phyloP scores from a whole-genome alignment of 2,888 invertebrate species.

The Xestia c-nigrum region DNA sequence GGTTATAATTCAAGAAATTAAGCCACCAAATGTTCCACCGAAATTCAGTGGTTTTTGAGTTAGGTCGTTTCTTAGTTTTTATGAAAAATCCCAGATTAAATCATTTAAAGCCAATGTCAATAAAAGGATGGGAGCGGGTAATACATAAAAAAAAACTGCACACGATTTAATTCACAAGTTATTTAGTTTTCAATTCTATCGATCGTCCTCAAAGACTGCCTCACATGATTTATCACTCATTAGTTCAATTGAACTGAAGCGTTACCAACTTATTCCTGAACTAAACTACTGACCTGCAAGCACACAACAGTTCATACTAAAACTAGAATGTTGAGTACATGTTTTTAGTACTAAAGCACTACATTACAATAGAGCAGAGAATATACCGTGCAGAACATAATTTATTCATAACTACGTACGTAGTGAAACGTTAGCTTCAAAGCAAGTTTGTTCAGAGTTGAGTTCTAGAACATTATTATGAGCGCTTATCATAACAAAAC shows the following conservation, averaged over 20 bases:
- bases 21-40: too few species aligned
- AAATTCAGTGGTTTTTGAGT: too few species aligned
- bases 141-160: too few species aligned
- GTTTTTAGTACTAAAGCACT: constrained; percentile 35
- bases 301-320: constrained; percentile 12
- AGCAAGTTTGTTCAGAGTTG: constrained; percentile 57
- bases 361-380: constrained; percentile 51
- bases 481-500: constrained; percentile 52
- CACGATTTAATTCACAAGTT: too few species aligned
- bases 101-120: too few species aligned
- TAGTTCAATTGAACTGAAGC: not conserved
- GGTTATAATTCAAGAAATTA: too few species aligned
- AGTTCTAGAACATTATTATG: constrained; percentile 55
- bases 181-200: too few species aligned
- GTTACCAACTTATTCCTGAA: constrained; percentile 1
- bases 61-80: too few species aligned
- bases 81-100: too few species aligned
- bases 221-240: not conserved
- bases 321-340: constrained; percentile 23
- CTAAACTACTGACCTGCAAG: not conserved
- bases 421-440: constrained; percentile 51
- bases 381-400: constrained; percentile 51
- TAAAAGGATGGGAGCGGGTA: too few species aligned
- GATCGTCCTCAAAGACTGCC: too few species aligned
- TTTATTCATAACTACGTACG: constrained; percentile 61